Base-by-base conservation (phyloP, 2,113 vertebrate species). In the Gadus macrocephalus region DNA sequence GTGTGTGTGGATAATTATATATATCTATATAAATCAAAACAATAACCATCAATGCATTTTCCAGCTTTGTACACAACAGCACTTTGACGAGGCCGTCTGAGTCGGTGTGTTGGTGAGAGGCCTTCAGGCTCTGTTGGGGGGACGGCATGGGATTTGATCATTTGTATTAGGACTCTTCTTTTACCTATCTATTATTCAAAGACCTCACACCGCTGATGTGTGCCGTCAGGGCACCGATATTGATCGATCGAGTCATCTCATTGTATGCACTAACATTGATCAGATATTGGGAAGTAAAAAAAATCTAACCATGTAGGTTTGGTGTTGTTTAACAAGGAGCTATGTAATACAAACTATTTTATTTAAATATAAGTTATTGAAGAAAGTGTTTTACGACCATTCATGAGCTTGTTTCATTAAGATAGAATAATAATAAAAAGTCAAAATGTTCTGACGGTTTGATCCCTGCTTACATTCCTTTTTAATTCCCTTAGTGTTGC, bases 301-400 rank as follows among this genome's bases (percentile, higher is more conserved):
- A 72, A 69, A 69, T 82, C 35, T 81, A 83, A 81, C 76, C 75
- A 71, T 67, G 72, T 79, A 81, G 66, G 74, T 85, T 87, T 85
- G 67, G 71, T 82, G 61, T 72, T 73, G 53, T 86, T 62, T 71
- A 28, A 76, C 35, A 68, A 79, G 58, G 64, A 71, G 72, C 64
- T 75, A 71, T 53, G 68, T 68, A 78, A 78, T 60, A 65, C 67
- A 66, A 49, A 74, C 81, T 81, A 70, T 83, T 85, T 82, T 88
- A 88, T 90, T 88, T 88, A 89, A 89, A 82, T 75, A 67, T 89
- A 90, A 88, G 74, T 90, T 90, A 89, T 88, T 88, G 76, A 76
- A 81, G 75, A 75, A 84, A 65, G 83, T 83, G 28, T 70, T 78
- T 70, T 80, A 71, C 82, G 81, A 81, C 65, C 78, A 67, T 85